Base-by-base conservation (phyloP, 2,113 vertebrate species). In the Syngnathus floridae region DNA sequence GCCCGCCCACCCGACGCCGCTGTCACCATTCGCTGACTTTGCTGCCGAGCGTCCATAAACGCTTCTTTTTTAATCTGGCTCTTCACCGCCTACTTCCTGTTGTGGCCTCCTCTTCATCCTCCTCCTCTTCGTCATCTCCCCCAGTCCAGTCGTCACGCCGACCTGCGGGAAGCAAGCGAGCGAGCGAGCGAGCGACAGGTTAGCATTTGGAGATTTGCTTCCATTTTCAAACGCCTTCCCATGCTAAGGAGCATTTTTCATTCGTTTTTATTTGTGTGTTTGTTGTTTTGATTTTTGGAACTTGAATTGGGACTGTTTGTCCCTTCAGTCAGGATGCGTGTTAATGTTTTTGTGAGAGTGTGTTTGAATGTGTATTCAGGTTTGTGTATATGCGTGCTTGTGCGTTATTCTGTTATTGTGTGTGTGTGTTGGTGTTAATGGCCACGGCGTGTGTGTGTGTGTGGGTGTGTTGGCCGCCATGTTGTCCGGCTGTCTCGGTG, bases 361-460 rank as follows among this genome's bases (percentile, higher is more conserved):
- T 31, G 3, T 31, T 31, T 31, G 26, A 31, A 31, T 3, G 26
- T 31, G 26, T 31, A 31, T 3, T 31, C 26, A 31, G 26, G 26
- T 31, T 31, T 31, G 26, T 31, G 26, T 31, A 31, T 31, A 31
- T 31, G 26, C 26, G 26, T 31, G 26, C 26, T 31, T 31, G 26
- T 31, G 26, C 26, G 26, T 31, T 31, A 31, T 31, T 26, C 26
- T 26, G 26, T 26, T 17, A 48, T 7, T 19, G 2, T 7, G 17
- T 48, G 54, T 38, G 35, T 11, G 56, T 16, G 54, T 51, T 9
- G 17, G 55, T 74, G 74, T 76, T 83, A 70, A 71, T 49, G 37
- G 49, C 65, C 63, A 9, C 21, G 38, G 1, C 54, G 63, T 16
- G n/a, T n/a, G n/a, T n/a, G n/a, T n/a, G 7, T 57, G 26, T 69